Conservation (phyloP, 1,140 invertebrate species). For the Bombus huntii region DNA sequence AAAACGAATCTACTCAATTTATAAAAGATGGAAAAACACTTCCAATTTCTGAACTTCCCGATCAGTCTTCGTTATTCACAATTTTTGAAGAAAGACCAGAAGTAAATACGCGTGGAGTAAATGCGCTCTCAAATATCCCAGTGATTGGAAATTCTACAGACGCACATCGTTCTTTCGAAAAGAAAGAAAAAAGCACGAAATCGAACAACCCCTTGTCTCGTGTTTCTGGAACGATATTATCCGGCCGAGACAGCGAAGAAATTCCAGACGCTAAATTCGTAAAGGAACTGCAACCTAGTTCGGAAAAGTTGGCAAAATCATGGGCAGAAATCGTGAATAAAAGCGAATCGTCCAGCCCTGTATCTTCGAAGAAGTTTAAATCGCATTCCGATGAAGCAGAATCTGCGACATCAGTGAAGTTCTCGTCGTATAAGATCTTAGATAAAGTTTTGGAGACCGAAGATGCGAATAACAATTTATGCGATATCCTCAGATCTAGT, state of each 20-base stretch:
- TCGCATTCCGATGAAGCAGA: background rate
- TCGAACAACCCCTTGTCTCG: background rate
- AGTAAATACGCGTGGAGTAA: background rate
- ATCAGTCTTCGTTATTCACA: background rate
- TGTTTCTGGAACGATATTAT: background rate
- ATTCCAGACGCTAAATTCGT: slow-evolving; percentile 4
- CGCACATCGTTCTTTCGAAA: background rate
- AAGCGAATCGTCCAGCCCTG: background rate
- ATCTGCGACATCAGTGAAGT: too few relatives aligned
- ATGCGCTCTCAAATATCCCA: too few relatives aligned
- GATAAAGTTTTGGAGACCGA: background rate
- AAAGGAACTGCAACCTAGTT: slow-evolving; percentile 15
- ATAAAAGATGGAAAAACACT: background rate
- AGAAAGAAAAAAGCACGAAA: background rate
- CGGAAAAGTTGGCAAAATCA: slow-evolving; percentile 15
- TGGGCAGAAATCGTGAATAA: background rate
- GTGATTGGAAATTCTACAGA: background rate
- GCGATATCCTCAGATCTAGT: background rate
- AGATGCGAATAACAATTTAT: slow-evolving; percentile 1
- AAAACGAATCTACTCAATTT: background rate
- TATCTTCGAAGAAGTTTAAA: background rate
- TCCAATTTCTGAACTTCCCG: background rate
- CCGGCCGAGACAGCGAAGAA: background rate
- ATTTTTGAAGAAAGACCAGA: too few relatives aligned
- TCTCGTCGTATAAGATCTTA: background rate